Evolutionary conservation across 2,113 vertebrate genomes (phyloP), one percentile per base, ranked within the genome.

Genomic region (Hyaena hyaena): DNA sequence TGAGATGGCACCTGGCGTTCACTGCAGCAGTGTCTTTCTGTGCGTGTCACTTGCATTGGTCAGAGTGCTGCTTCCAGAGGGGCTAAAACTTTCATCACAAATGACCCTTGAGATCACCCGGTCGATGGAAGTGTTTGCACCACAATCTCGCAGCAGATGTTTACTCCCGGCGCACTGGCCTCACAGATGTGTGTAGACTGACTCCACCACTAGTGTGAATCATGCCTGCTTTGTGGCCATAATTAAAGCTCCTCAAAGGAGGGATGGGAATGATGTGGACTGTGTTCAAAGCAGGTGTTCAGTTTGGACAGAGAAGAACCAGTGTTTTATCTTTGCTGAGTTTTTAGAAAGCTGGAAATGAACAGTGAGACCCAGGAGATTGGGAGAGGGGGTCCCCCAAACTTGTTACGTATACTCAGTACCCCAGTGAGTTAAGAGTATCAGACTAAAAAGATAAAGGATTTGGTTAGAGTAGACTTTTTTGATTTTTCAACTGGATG

Each of bases 61-160:
- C 55, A 43, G 63, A 69, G 26, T 39, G 79, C 92, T 21, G 86
- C 71, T 94, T 92, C 82, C 73, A 0, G 1, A 79, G 23, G 9
- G 88, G 76, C 89, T 95, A 93, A 71, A 83, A 82, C 96, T 96
- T 97, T 15, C 83, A 68, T 82, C 61, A 86, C 93, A 79, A 94
- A 96, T 86, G 68, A 97, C 96, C 86, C 97, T 97, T 31, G 89
- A 95, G 97, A 97, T 97, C 97, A 97, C 97, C 93, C 92, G 98
- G 97, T 77, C 98, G 98, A 98, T 98, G 94, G 96, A 97, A 96
- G 82, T 93, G 81, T 98, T 99, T 98, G 98, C 96, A n/a, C 92
- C 96, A 58, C 96, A 97, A 95, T 98, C 98, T 98, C 95, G 94
- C 96, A 98, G 99, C 99, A 99, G 99, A 98, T 99, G 98, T 99